Base-by-base conservation (phyloP, 2,113 vertebrate species). In the Glaucidium brasilianum region DNA sequence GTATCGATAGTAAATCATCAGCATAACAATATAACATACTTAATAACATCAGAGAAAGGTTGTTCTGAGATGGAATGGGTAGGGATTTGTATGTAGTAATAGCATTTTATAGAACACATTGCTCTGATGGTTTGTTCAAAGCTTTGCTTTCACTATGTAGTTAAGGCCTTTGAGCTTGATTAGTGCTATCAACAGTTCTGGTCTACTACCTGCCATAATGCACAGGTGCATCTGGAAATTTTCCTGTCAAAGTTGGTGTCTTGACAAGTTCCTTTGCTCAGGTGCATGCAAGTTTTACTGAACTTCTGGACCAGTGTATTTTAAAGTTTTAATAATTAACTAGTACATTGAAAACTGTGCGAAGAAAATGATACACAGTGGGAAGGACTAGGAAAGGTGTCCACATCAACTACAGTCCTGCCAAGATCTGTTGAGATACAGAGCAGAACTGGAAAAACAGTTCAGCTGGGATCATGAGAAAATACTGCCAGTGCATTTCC, bases 381-480 rank as follows among this genome's bases (percentile, higher is more conserved):
- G 22, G 23, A 74, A 83, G 23, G 11, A 52, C 14, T 34, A 63
- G 12, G 37, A 4, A 74, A 81, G 27, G 30, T 68, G 71, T 45
- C 7, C 5, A 10, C 39, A 6, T 52, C 39, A 55, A 6, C 52
- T 59, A 15, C 9, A 29, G 3, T 19, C 11, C 8, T 45, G 12
- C 7, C 35, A 92, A 81, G 56, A 17, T 56, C 34, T 78, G 18
- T 43, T 3, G 5, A 81, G 34, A 60, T 59, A 60, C 5, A 75
- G 37, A 85, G 17, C 4, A 55, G 47, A 77, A 45, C 4, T 37
- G 27, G 58, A 88, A 73, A 88, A 94, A 19, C 1, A 39, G 12
- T 12, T 3, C 29, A 63, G 3, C 11, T 58, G 41, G 23, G 43
- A 77, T 12, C 0, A 0, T 56, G 53, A 62, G 22, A 3, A 72